These are phyloP conservation scores for Corticium candelabrum DNA, from an alignment of 37 sponge, comb jelly and placozoan species.

Conservation along the genomic window DNA sequence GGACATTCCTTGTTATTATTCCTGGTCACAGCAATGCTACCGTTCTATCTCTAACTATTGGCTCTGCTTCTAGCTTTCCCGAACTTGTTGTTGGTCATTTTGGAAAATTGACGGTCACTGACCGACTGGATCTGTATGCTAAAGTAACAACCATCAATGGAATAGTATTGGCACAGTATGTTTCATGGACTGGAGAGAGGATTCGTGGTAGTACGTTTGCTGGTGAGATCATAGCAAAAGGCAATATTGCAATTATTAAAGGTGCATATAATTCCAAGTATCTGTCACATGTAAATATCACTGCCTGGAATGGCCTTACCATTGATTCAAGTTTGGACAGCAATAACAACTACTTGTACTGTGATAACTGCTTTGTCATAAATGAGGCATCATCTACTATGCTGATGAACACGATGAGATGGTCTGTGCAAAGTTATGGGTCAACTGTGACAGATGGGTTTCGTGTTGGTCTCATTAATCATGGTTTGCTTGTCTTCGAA, in stretches of 20 bases:
- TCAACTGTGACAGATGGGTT: neutral
- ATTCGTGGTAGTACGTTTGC: neutral
- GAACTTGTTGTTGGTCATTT: constrained; percentile 8
- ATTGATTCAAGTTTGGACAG: neutral
- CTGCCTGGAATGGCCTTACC: neutral
- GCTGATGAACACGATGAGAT: neutral
- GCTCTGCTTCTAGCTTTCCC: neutral
- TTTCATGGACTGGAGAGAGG: neutral
- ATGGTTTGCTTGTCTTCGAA: neutral
- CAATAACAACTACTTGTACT: neutral
- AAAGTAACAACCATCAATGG: neutral
- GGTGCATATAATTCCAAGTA: constrained; percentile 2
- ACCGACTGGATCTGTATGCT: neutral
- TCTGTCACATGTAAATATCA: neutral
- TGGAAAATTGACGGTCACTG: neutral
- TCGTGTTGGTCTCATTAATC: neutral
- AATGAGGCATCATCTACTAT: neutral
- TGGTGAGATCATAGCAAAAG: neutral
- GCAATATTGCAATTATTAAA: neutral
- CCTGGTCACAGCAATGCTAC: neutral
- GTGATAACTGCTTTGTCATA: neutral
- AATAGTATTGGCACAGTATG: neutral
- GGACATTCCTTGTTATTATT: neutral
- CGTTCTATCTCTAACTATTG: neutral
- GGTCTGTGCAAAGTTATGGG: neutral